Conservation (phyloP, 2,888 invertebrate genomes). For the Lasioglossum villosulum region DNA sequence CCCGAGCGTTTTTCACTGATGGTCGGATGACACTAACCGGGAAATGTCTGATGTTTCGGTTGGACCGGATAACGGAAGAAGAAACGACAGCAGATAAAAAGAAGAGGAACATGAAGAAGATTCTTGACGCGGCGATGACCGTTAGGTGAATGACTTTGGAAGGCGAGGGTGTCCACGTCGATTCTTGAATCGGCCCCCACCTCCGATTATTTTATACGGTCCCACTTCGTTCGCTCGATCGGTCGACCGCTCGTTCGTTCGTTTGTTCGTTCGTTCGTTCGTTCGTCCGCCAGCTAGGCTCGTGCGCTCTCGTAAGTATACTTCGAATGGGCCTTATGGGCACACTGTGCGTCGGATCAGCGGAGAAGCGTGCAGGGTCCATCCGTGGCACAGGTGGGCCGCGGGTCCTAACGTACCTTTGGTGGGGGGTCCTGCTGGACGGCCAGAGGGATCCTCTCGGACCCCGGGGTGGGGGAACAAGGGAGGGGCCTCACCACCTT, state of each 20-base stretch:
- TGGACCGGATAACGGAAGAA: conserved; percentile 63
- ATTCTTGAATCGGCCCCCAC: conserved; percentile 78
- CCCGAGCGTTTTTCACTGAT: not conserved
- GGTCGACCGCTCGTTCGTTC: conserved; percentile 43
- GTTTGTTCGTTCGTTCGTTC: conserved; percentile 28
- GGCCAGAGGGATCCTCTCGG: conserved; percentile 68
- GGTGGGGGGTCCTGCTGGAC: conserved; percentile 68
- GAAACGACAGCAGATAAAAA: conserved; percentile 40
- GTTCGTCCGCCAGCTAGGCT: conserved; percentile 53
- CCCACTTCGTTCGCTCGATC: conserved; percentile 67
- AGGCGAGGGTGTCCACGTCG: conserved; percentile 78
- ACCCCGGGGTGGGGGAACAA: conserved; percentile 66
- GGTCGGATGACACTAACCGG: not conserved
- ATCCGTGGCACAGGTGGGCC: conserved; percentile 80
- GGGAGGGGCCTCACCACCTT: conserved; percentile 75
- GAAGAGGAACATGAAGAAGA: conserved; percentile 64
- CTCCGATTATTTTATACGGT: conserved; percentile 68
- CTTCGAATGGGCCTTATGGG: conserved; percentile 76
- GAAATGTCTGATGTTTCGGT: not conserved
- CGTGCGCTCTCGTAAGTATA: conserved; percentile 73
- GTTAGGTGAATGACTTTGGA: conserved; percentile 81
- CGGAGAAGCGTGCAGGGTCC: conserved; percentile 79
- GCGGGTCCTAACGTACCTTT: conserved; percentile 66
- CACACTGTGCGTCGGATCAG: conserved; percentile 76
- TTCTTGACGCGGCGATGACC: conserved; percentile 79